Percentiles rank a stretch among this genome's conserved stretches.
phyloP scores from a whole-genome alignment of 2,888 invertebrate genomes.

The Euphydryas editha region DNA sequence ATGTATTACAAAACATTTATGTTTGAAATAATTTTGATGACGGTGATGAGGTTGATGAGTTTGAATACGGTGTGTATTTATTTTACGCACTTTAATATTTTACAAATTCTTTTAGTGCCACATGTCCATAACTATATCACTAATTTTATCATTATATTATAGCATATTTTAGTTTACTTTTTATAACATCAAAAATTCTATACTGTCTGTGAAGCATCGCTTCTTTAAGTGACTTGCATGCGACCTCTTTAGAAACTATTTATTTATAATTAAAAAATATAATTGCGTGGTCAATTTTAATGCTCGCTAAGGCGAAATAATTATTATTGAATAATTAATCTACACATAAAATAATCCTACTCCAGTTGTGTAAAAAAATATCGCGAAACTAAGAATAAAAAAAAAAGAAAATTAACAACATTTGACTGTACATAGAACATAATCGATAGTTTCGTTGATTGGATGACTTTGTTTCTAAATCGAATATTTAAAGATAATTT shows the following conservation, averaged over 20 bases:
- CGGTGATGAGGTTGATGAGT: too few relatives aligned
- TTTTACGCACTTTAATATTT: too few relatives aligned
- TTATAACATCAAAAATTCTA: background rate
- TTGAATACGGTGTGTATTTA: too few relatives aligned
- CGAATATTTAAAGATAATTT: background rate
- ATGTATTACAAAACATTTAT: too few relatives aligned
- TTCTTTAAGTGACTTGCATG: slow-evolving; percentile 30
- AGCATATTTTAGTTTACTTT: background rate
- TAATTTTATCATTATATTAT: too few relatives aligned
- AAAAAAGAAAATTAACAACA: too few relatives aligned
- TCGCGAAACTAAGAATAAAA: background rate
- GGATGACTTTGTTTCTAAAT: background rate
- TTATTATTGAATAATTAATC: background rate
- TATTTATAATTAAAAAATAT: slow-evolving; percentile 22
- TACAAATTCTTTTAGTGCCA: too few relatives aligned
- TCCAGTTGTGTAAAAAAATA: slow-evolving; percentile 1
- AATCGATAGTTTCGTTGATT: too few relatives aligned
- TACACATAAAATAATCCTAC: background rate
- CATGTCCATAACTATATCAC: too few relatives aligned
- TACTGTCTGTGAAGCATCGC: background rate
- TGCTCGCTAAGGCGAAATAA: slow-evolving; percentile 1
- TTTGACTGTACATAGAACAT: too few relatives aligned
- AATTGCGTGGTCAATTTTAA: slow-evolving; percentile 27
- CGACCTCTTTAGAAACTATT: slow-evolving; percentile 32
- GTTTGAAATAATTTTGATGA: too few relatives aligned